phyloP scores from a whole-genome alignment of 1,140 invertebrate genomes.

The Uloborus diversus region DNA sequence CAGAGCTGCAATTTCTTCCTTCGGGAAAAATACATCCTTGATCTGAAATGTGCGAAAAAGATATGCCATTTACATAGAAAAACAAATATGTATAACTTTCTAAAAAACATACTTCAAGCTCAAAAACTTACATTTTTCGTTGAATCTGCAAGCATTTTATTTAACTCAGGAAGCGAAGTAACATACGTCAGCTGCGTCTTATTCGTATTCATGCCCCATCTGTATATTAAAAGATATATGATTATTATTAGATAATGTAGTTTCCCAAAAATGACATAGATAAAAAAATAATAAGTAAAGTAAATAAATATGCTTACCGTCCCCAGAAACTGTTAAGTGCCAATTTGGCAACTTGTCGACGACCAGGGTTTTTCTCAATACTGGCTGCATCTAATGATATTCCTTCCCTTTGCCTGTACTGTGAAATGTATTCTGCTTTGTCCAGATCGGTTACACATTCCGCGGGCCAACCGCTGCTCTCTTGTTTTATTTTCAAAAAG shows the following conservation, averaged over 20 bases:
- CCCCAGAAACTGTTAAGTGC: slow-evolving; percentile 1
- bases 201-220: not conserved
- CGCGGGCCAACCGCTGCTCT: slow-evolving; percentile 23
- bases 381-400: not conserved
- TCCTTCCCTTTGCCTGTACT: slow-evolving; percentile 11
- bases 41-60: too few relatives aligned
- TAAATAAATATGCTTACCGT: not conserved
- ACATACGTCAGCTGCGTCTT: not conserved
- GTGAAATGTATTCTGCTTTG: not conserved
- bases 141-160: not conserved
- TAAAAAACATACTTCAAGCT: too few relatives aligned
- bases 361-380: slow-evolving; percentile 10
- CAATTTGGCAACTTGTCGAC: slow-evolving; percentile 21
- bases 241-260: not conserved
- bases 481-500: slow-evolving; percentile 57
- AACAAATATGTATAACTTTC: too few relatives aligned
- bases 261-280: too few relatives aligned
- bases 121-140: slow-evolving; percentile 10
- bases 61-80: too few relatives aligned
- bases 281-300: not conserved
- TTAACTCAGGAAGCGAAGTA: not conserved
- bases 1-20: too few relatives aligned
- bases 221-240: not conserved
- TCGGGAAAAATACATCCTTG: too few relatives aligned
- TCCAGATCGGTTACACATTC: not conserved